Base-by-base conservation (phyloP, 2,888 invertebrate species). In the Pantelozetes paolii region DNA sequence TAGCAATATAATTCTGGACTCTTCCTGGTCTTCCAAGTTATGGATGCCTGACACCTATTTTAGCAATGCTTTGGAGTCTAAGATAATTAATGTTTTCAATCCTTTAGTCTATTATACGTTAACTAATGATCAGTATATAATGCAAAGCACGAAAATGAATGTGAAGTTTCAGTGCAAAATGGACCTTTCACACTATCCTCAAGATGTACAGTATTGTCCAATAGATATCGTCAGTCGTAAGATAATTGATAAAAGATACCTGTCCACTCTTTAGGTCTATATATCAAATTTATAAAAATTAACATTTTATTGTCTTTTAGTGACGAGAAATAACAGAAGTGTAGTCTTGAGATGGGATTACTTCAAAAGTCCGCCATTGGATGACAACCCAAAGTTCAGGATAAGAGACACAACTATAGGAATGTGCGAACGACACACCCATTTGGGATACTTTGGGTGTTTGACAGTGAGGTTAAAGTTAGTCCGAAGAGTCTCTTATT, bases 401-500 rank as follows among this genome's bases (percentile, higher is more conserved):
- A 42, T 69, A 42, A 42, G 69, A 26, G 26, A 42, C n/a, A 69
- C 69, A 5, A 26, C 11, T 42, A 42, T 45, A 15, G 28, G 45
- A 15, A 0, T 26, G 28, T 23, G 69, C 11, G 26, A 69, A 3
- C 26, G 28, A 8, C 23, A 26, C 6, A 26, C 15, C 28, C 26
- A 45, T 15, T 26, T 42, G 26, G 45, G 45, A 11, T 5, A 28
- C 26, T 69, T 45, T n/a, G 3, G 15, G 9, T 69, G 45, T 45
- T 8, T 45, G 45, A 69, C 13, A 3, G 69, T 26, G 1, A 45
- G 15, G 45, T 0, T 74, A 32, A 74, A 74, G 40, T 45, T 74
- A 28, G 74, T 74, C 32, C 70, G 74, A 71, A 36, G 71, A 20
- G 54, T 74, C n/a, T 28, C 36, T 18, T 74, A 71, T 71, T 74